Conservation (phyloP, 2,888 invertebrate genomes). For the Stramonita haemastoma region DNA sequence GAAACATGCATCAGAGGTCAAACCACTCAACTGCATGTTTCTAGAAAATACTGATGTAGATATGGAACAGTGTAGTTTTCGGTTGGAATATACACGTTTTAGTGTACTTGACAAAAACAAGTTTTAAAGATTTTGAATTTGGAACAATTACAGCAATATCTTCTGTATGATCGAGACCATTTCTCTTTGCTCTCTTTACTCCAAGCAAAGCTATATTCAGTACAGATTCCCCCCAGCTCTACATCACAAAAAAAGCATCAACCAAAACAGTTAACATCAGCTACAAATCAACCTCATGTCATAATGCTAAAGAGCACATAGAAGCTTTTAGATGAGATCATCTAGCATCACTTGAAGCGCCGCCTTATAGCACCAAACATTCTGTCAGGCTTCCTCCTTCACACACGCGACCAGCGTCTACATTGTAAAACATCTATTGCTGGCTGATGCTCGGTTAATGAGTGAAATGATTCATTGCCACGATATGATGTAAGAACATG, state of each 20-base stretch:
- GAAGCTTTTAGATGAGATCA: background rate
- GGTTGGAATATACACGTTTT: too few relatives aligned
- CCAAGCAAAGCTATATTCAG: too few relatives aligned
- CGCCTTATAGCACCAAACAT: background rate
- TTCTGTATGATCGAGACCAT: too few relatives aligned
- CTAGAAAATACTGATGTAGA: too few relatives aligned
- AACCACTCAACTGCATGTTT: too few relatives aligned
- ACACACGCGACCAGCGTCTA: background rate
- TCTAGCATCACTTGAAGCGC: background rate
- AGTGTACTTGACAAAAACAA: too few relatives aligned
- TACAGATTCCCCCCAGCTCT: background rate
- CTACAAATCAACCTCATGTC: conserved; percentile 30
- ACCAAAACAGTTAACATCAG: background rate
- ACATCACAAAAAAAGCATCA: background rate
- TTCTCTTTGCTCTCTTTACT: background rate
- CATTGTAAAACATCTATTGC: background rate
- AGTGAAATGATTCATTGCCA: background rate
- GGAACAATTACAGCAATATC: too few relatives aligned
- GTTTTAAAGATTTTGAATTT: too few relatives aligned
- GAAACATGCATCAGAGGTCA: too few relatives aligned
- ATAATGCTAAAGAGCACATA: background rate
- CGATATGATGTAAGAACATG: background rate
- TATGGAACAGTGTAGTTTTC: too few relatives aligned
- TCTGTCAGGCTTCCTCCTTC: background rate
- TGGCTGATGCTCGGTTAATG: background rate